Base-by-base conservation (phyloP, 2,888 invertebrate species). In the Eupithecia subfuscata region DNA sequence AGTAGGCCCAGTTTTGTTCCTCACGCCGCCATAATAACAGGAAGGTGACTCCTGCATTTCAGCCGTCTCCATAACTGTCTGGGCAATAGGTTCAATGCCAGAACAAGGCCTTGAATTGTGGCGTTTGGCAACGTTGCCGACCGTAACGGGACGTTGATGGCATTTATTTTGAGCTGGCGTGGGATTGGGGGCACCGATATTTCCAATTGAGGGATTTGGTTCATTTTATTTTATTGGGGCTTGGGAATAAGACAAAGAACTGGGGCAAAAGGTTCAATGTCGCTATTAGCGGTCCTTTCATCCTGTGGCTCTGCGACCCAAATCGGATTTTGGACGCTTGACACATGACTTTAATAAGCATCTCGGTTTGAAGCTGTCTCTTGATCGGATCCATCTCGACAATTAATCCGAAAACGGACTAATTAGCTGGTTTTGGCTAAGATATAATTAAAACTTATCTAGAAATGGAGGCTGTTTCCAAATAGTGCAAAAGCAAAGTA, bases 31-130 rank as follows among this genome's bases (percentile, higher is more conserved):
- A 30, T 5, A 64, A 34, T 25, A 16, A 9, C 34, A n/a, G 64
- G 64, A 64, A 64, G 34, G 64, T 64, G 63, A 22, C 16, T 30
- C 56, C 25, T 34, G 64, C 34, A 64, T 16, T 34, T 64, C 34
- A 64, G 34, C 30, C 37, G 30, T 30, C 18, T 67, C 68, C 69
- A 73, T 73, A 71, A 73, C 56, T 71, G 75, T 77, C 70, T 80
- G 81, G 82, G 85, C 83, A 84, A 79, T 79, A 81, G 83, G 86
- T 86, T 86, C 88, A 88, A 85, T 86, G 85, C 75, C 84, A 37
- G 67, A 16, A 40, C 40, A 37, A 40, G 67, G 12, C 37, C 67
- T 64, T 64, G 64, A 9, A 60, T 60, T 60, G 60, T 64, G 34
- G 34, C 34, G 64, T 64, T 64, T 64, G 64, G 64, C 64, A 64